Conservation (phyloP, 2,113 vertebrate genomes). For the Halichoerus grypus region DNA sequence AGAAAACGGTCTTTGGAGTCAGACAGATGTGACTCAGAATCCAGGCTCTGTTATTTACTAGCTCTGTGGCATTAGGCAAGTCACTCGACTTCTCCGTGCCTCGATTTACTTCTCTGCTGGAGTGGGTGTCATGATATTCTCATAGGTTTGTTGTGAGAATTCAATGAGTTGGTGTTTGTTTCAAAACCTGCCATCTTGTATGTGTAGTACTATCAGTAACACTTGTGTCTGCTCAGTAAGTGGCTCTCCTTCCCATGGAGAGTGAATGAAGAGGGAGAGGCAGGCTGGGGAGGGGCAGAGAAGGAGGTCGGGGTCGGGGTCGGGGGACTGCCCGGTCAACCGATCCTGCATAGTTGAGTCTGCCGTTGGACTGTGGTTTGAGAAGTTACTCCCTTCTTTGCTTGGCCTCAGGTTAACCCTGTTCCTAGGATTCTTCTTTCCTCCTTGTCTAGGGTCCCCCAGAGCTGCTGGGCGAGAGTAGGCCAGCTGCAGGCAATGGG, state of each 20-base stretch:
- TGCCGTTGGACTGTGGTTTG: neutral
- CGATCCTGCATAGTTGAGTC: neutral
- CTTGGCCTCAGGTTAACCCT: neutral
- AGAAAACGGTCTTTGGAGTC: neutral
- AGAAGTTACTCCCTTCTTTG: neutral
- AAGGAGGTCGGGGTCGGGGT: no score
- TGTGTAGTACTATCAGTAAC: no score
- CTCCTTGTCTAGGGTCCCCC: neutral
- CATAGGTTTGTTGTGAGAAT: neutral
- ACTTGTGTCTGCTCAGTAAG: neutral
- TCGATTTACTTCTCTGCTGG: neutral
- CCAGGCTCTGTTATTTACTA: neutral
- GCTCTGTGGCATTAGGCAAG: neutral
- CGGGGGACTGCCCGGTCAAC: rapidly evolving
- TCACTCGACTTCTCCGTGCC: neutral
- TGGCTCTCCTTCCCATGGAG: neutral
- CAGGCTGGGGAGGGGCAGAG: no score
- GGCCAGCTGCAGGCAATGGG: neutral
- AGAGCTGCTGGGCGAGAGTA: neutral
- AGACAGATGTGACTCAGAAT: neutral
- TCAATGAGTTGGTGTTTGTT: neutral
- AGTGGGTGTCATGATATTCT: neutral
- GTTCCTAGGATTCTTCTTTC: neutral
- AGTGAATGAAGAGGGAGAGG: neutral
- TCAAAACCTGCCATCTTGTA: neutral